Evolutionary conservation across 2,888 invertebrate genomes (phyloP), one percentile per base, ranked within the genome.

Genomic region (Glaucopsyche alexis): DNA sequence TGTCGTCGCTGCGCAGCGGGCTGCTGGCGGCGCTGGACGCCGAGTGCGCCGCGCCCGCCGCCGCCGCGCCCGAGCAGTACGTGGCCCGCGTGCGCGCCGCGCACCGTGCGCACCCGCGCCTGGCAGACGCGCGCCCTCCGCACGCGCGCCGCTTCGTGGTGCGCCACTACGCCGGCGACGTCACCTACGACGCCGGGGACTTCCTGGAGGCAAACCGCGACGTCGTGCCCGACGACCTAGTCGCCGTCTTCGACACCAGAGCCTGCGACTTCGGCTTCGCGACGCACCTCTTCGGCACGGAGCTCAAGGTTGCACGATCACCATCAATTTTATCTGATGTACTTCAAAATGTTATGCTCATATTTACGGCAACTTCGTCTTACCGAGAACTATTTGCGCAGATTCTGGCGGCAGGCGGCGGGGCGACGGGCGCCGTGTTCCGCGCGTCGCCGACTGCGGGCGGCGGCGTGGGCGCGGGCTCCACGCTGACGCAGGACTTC

Each of bases 211-310:
- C 98, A 13, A 99, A 99, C 91, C 96, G 97, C 78, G 98, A 99
- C 89, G 96, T 97, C 13, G 96, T 98, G 70, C 97, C 98, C 2
- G 98, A 98, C 85, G 98, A 98, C 85, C 92, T 98, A 81, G 97
- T 99, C 1, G 96, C 97, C 0, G 97, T 98, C 2, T 99, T 99
- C 89, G 97, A 98, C 89, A 97, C 97, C 82, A 96, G 98, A 81
- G 96, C 95, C 74, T 99, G 98, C 89, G 98, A 97, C 86, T 99
- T 99, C 88, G 98, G 98, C n/a, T 99, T 99, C 87, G 98, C 98
- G 0, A 98, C 98, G 19, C 98, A 99, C 86, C 93, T 99, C n/a
- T 99, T 99, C 86, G 97, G 98, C 0, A 96, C 97, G 72, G 99
- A 99, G 87, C 92, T 99, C 76, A 98, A 98, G 92, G 88, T 86